Evolutionary conservation across 2,797 vertebrate genomes (phyloP), one percentile per base, ranked within the genome.

Genomic region (Erpetoichthys calabaricus): DNA sequence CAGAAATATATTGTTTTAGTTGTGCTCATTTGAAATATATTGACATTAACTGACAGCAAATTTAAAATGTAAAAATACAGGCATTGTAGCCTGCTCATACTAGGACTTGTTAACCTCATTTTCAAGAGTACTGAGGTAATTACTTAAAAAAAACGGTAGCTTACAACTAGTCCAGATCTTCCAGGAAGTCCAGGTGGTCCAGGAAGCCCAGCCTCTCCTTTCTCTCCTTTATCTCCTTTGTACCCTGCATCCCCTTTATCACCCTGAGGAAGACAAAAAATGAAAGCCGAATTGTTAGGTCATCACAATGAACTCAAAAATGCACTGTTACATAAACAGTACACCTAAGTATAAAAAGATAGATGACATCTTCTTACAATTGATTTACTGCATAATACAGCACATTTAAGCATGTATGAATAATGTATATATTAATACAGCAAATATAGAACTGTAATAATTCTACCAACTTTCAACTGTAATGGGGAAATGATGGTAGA

Each of bases 151-250:
- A 25, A 25, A 25, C 2, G 25, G 0, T 59, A 60, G 83, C 89
- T 88, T 75, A 97, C 94, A 72, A 76, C 68, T 10, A 73, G 63
- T 57, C 93, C 92, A 2, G 85, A 80, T 71, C 66, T 85, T 66
- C 94, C 94, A 1, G 87, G 86, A 3, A 74, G 63, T 46, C 92
- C 92, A 45, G 86, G 83, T 47, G 66, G 76, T 47, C 91, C 92
- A 0, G 68, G 64, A 3, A 68, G 63, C 44, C 80, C 82, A 1
- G 82, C 64, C 46, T 90, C 89, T 58, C 92, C 91, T 65, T 82
- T 86, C 67, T 89, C 85, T 64, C 92, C 90, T 73, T 86, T 89
- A 59, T 77, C 58, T 10, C 89, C 86, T 47, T 59, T 70, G 6
- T 65, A 44, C 42, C 80, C 84, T 0, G 67, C 68, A 42, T 88